Evolutionary conservation across 2,888 invertebrate species (phyloP).

Genomic region (Agriopis leucophaearia): DNA sequence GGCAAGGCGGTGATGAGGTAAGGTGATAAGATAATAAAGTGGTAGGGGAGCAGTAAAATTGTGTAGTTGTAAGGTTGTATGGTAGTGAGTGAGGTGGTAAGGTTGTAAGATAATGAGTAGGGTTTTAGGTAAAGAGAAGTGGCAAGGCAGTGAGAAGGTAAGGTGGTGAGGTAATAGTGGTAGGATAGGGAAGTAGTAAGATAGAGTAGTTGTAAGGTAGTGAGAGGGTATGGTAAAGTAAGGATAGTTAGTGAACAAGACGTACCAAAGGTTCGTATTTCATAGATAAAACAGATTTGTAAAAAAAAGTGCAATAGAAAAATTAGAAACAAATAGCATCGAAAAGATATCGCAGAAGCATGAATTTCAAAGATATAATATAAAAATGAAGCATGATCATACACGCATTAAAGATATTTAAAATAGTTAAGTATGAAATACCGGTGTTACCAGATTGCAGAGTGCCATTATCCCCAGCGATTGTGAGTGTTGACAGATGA

Average conservation of each 20-base stretch:
- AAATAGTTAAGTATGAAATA: conserved; percentile 74
- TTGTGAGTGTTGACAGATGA: conserved; percentile 82
- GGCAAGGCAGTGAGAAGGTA: not conserved
- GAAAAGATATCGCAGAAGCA: conserved; percentile 39
- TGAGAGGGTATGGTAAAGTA: not conserved
- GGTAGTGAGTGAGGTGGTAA: not conserved
- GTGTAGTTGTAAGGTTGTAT: not conserved
- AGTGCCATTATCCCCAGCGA: conserved; percentile 84
- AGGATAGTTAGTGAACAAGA: not conserved
- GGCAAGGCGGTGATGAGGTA: not conserved
- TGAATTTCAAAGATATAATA: conserved; percentile 48
- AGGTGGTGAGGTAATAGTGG: not conserved
- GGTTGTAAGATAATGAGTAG: not conserved
- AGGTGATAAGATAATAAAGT: not conserved
- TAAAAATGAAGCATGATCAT: conserved; percentile 58
- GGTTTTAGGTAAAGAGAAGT: not conserved
- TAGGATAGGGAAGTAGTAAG: not conserved
- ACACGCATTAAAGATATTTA: conserved; percentile 47
- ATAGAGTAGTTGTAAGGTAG: not conserved
- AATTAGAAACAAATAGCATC: conserved; percentile 34
- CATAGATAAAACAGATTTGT: not conserved
- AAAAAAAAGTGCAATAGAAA: conserved; percentile 33
- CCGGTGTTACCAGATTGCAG: conserved; percentile 85
- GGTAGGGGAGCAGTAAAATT: not conserved
- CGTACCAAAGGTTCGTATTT: not conserved